Base-by-base conservation (phyloP, 2,888 invertebrate genomes). In the Sepiola atlantica region DNA sequence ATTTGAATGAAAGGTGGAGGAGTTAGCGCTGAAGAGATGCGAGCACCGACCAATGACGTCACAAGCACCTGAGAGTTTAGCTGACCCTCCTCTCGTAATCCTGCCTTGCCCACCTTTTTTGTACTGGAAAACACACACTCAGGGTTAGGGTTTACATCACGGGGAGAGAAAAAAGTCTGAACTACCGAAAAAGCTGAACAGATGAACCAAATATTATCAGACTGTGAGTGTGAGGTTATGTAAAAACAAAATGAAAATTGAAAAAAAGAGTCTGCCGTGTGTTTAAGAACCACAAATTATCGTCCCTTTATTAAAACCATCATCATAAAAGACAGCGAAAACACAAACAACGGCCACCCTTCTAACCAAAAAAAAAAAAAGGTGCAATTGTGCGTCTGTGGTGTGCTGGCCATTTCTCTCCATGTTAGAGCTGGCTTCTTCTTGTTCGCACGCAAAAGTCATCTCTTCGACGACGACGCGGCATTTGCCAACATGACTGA, bases 401-500 rank as follows among this genome's bases (percentile, higher is more conserved):
- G 77, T 77, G 77, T 77, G 77, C 77, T 77, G 77, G 77, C n/a
- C 77, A 77, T 77, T 77, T 77, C n/a, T 77, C 77, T 77, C 77
- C 77, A 77, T 77, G 77, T 77, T 77, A 77, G 77, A 77, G 77
- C 77, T 77, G 77, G 77, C 77, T 77, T 77, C 77, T 77, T 77
- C 77, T 77, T 77, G 77, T 77, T 77, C 77, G 77, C 77, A 32
- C 16, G 77, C 77, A 77, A 77, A 77, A 77, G 77, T 77, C 77
- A 77, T 77, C 77, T 77, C 77, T 77, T 77, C 77, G 77, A 77
- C 77, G n/a, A 77, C 77, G 77, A n/a, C 77, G 18, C 77, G n/a
- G n/a, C 77, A 77, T 77, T 55, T 92, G 32, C 92, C 55, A 92
- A 92, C 55, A 92, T 92, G 92, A 92, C 92, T 55, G 55, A 92